These are phyloP conservation scores for Melieria picta DNA, from an alignment of 2,888 invertebrate species.

Conservation along the genomic window DNA sequence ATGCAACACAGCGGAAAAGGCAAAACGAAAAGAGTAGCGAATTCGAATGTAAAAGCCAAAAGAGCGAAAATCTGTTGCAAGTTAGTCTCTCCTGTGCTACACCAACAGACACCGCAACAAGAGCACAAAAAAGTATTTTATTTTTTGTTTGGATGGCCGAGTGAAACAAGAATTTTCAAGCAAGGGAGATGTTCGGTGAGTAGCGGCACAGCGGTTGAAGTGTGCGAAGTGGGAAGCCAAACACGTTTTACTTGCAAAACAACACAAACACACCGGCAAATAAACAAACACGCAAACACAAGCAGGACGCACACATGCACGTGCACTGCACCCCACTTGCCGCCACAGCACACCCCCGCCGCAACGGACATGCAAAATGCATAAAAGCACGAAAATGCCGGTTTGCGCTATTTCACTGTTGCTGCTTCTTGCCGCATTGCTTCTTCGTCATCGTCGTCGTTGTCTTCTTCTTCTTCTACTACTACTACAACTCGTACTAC, in stretches of 20 bases:
- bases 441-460: no score
- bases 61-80: constrained; percentile 8
- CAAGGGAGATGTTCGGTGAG: not conserved
- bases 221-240: constrained; percentile 34
- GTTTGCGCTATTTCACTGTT: no score
- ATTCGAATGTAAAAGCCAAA: not conserved
- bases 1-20: not conserved
- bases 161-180: not conserved
- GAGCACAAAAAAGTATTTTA: not conserved
- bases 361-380: not conserved
- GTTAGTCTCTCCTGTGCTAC: not conserved
- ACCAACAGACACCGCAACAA: constrained; percentile 7
- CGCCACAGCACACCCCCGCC: no score
- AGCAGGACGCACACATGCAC: constrained; percentile 1
- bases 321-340: not conserved
- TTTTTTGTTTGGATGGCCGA: not conserved
- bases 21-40: not conserved
- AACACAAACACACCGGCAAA: not conserved
- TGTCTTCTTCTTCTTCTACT: no score
- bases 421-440: no score
- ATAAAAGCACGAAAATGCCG: not conserved
- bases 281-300: constrained; percentile 1
- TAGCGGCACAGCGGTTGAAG: not conserved
- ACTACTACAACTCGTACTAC: no score
- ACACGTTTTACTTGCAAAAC: constrained; percentile 38